A percentile compares a stretch with the other conserved stretches of the same genome.
Conservation (phyloP, 1,140 invertebrate genomes). For the Pararge aegeria region DNA sequence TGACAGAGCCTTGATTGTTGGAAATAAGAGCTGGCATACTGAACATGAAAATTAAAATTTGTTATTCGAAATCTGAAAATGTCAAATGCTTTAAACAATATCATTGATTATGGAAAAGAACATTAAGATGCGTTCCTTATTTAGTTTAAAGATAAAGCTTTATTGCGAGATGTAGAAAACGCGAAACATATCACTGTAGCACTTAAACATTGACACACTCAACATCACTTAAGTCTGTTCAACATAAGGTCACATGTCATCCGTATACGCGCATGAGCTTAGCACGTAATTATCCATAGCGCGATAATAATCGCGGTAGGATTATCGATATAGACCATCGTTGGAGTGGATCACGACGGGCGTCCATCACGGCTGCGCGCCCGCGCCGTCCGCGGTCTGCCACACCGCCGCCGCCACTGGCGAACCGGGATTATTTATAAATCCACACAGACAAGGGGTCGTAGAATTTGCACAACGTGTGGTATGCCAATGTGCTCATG, state of each 20-base stretch:
- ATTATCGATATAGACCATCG: constrained; percentile 25
- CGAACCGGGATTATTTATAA: constrained; percentile 76
- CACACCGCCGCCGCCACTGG: constrained; percentile 73
- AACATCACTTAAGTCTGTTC: constrained; percentile 1
- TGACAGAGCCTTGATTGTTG: background rate
- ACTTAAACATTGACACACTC: constrained; percentile 1
- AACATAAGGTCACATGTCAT: constrained; percentile 4
- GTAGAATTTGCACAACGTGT: constrained; percentile 73
- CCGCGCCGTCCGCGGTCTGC: constrained; percentile 74
- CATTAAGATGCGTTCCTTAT: background rate
- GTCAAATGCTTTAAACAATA: background rate
- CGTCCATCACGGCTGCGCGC: constrained; percentile 57
- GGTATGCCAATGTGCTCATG: constrained; percentile 62
- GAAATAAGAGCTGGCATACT: background rate
- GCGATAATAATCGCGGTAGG: constrained; percentile 2
- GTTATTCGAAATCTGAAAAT: background rate
- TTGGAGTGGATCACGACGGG: constrained; percentile 38
- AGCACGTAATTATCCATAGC: constrained; percentile 10
- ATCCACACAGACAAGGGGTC: constrained; percentile 75
- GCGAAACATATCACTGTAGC: background rate
- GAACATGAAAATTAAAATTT: background rate
- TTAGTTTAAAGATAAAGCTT: background rate
- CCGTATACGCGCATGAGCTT: constrained; percentile 3
- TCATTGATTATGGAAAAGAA: background rate
- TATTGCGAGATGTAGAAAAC: background rate